Conservation (phyloP, 2,888 invertebrate species). For the Glyphotaelius pellucidus region DNA sequence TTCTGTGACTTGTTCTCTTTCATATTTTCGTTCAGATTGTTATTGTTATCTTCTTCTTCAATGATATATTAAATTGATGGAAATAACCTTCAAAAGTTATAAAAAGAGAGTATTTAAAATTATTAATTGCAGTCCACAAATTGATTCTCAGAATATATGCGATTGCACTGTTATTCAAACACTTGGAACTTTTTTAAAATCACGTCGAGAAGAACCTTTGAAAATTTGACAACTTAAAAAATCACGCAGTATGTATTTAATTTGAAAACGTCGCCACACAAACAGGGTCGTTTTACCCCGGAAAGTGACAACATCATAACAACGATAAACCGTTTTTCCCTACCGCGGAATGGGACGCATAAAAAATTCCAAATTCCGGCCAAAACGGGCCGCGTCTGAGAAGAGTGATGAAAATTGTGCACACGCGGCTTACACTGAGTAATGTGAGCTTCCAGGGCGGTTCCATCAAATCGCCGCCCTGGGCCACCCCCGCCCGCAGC, state of each 20-base stretch:
- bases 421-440: conserved; percentile 33
- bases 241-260: conserved; percentile 1
- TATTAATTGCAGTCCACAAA: too few relatives aligned
- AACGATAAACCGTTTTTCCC: conserved; percentile 42
- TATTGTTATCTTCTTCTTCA: too few relatives aligned
- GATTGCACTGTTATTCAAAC: too few relatives aligned
- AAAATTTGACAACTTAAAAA: neutral
- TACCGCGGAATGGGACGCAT: neutral
- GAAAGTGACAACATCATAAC: conserved; percentile 36
- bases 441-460: conserved; percentile 37
- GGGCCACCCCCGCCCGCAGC: conserved; percentile 5
- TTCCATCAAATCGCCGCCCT: conserved; percentile 35
- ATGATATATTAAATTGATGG: too few relatives aligned
- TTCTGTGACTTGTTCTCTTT: too few relatives aligned
- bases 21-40: too few relatives aligned
- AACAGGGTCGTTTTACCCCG: neutral
- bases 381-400: conserved; percentile 10
- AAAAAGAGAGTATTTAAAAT: too few relatives aligned
- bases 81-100: too few relatives aligned
- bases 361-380: conserved; percentile 19
- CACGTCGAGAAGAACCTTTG: neutral
- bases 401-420: conserved; percentile 48
- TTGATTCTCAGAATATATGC: too few relatives aligned
- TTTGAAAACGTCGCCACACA: neutral
- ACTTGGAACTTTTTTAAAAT: neutral